These are phyloP conservation scores for Patella ulyssiponensis DNA, from an alignment of 2,888 invertebrate species.

Conservation along the genomic window DNA sequence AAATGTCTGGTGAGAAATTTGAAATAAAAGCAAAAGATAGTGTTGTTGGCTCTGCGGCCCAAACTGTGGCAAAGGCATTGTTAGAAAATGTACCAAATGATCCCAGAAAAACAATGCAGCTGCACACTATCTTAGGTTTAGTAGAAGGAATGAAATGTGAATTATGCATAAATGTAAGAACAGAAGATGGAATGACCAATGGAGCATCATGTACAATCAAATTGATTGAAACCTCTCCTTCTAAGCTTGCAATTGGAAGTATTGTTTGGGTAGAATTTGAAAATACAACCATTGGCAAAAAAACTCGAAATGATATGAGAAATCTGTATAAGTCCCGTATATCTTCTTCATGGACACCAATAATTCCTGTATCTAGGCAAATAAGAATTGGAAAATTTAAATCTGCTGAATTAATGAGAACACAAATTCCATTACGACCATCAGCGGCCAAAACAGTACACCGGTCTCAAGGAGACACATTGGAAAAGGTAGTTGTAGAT, in stretches of 20 bases:
- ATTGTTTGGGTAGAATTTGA: conserved; percentile 31
- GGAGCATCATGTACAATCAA: conserved; percentile 37
- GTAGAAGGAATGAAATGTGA: conserved; percentile 33
- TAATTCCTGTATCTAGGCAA: conserved; percentile 16
- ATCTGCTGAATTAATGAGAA: conserved; percentile 21
- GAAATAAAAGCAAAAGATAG: conserved; percentile 34
- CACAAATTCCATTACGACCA: conserved; percentile 31
- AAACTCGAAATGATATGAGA: conserved; percentile 17
- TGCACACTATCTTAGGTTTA: conserved; percentile 24
- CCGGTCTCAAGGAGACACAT: conserved; percentile 34
- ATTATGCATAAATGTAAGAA: conserved; percentile 36
- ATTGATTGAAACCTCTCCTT: conserved; percentile 20
- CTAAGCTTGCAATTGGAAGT: conserved; percentile 15
- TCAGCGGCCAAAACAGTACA: conserved; percentile 34
- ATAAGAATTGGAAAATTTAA: conserved; percentile 20
- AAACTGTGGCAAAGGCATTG: conserved; percentile 23
- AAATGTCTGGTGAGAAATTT: conserved; percentile 16
- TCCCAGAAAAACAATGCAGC: conserved; percentile 26
- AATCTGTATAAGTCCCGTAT: conserved; percentile 18
- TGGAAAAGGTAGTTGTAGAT: conserved; percentile 21
- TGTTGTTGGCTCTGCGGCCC: conserved; percentile 23
- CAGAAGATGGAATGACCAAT: conserved; percentile 44
- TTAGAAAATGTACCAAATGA: conserved; percentile 19
- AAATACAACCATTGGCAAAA: conserved; percentile 20
- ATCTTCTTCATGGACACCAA: conserved; percentile 30